A percentile compares a stretch with the other conserved stretches of the same genome.
These are phyloP conservation scores for Trachymyrmex septentrionalis DNA, from an alignment of 1,140 invertebrate genomes.

Conservation along the genomic window DNA sequence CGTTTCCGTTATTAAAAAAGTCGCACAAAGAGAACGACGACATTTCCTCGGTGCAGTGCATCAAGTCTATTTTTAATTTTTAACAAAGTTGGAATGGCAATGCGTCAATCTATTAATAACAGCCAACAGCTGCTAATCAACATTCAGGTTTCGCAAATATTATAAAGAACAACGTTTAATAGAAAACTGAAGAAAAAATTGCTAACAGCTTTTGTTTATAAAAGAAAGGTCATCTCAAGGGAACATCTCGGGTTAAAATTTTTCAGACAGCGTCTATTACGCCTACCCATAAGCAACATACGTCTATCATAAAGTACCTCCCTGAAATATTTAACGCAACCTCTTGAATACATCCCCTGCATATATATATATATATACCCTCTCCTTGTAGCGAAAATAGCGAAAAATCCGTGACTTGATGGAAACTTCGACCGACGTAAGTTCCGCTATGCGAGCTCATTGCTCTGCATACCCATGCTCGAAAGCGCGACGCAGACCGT, in stretches of 20 bases:
- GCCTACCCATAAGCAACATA: neutral
- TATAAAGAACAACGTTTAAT: neutral
- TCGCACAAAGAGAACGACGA: conserved; percentile 3
- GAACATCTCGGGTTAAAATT: neutral
- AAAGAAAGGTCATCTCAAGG: neutral
- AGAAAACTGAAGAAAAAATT: neutral
- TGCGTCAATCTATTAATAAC: neutral
- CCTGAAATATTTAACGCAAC: conserved; percentile 20
- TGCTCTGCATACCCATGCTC: conserved; percentile 40
- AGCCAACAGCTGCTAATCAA: neutral
- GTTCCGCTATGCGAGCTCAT: conserved; percentile 43
- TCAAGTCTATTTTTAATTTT: neutral
- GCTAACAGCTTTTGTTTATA: neutral
- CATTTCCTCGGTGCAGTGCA: neutral
- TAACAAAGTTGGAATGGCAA: neutral
- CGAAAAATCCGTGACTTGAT: conserved; percentile 44
- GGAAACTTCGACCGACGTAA: conserved; percentile 24
- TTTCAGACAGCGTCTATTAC: neutral
- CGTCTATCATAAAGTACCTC: neutral
- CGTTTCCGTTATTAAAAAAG: conserved; percentile 26
- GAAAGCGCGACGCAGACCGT: conserved; percentile 52
- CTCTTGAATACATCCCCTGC: neutral
- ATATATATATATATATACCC: neutral
- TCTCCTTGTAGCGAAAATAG: neutral
- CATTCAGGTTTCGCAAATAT: neutral